Evolutionary conservation across 2,888 invertebrate species (phyloP).

Genomic region (Epinotia demarniana): DNA sequence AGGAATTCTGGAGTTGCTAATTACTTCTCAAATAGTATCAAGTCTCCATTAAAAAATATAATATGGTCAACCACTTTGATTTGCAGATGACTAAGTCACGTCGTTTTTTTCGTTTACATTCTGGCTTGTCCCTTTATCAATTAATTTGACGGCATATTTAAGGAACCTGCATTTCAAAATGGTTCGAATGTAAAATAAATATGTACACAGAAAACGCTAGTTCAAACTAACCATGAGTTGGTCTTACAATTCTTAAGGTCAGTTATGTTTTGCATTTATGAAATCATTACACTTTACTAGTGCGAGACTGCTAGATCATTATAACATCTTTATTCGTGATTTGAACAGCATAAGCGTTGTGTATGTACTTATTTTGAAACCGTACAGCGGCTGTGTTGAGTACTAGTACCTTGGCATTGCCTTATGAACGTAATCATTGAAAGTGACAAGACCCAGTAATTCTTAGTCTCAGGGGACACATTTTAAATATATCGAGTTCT

Average conservation of each 20-base stretch:
- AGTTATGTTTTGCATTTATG: background rate
- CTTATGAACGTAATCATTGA: background rate
- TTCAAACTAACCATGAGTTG: background rate
- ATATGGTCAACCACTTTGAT: constrained; percentile 10
- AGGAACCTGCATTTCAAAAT: background rate
- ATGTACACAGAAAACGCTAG: constrained; percentile 5
- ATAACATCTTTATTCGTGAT: background rate
- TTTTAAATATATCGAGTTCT: too few species aligned
- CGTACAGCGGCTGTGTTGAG: background rate
- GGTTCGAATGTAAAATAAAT: constrained; percentile 8
- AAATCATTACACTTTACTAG: background rate
- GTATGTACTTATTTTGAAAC: constrained; percentile 1
- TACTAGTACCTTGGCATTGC: background rate
- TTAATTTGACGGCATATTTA: too few species aligned
- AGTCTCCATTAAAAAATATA: background rate
- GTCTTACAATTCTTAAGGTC: background rate
- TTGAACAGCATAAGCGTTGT: background rate
- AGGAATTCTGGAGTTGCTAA: background rate
- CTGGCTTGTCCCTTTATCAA: background rate
- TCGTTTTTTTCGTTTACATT: background rate
- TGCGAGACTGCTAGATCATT: background rate
- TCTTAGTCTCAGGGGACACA: too few species aligned
- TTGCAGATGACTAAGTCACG: background rate
- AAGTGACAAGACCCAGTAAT: background rate
- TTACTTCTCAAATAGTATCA: constrained; percentile 23